Conservation (phyloP, 1,140 invertebrate genomes). For the Palaemon carinicauda region DNA sequence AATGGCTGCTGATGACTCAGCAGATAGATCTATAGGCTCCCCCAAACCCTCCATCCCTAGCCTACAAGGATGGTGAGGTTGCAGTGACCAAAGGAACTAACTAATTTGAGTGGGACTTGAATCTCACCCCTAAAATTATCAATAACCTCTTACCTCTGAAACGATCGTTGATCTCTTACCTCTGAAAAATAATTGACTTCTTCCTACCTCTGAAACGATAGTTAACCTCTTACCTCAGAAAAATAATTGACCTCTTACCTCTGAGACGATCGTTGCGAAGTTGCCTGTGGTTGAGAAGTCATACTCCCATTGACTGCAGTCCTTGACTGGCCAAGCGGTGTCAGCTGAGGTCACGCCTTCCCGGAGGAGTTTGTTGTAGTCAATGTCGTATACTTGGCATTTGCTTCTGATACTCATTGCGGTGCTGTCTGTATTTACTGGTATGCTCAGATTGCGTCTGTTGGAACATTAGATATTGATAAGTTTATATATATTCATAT, state of each 20-base stretch:
- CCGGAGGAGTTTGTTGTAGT: conserved; percentile 70
- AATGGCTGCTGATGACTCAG: no score
- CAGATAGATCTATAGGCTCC: no score
- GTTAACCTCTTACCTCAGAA: not conserved
- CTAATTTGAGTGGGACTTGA: no score
- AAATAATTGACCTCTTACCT: conserved; percentile 20
- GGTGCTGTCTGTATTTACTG: conserved; percentile 66
- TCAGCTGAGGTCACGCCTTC: conserved; percentile 64
- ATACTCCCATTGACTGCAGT: conserved; percentile 78
- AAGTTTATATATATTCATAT: not conserved
- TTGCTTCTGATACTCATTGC: conserved; percentile 67
- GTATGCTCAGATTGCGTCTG: conserved; percentile 65
- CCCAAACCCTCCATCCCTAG: no score
- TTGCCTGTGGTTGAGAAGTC: conserved; percentile 70
- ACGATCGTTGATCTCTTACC: no score
- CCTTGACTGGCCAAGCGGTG: conserved; percentile 62
- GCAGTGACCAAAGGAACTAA: no score
- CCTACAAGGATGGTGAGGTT: no score
- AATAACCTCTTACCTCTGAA: no score
- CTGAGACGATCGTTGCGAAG: conserved; percentile 60
- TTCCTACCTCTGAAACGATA: no score
- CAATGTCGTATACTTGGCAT: conserved; percentile 78
- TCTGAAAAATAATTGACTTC: no score
- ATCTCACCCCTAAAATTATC: no score
- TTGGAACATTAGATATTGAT: not conserved